Evolutionary conservation across 2,113 vertebrate species (phyloP), one percentile per base, ranked within the genome.

Genomic region (Anas platyrhynchos): DNA sequence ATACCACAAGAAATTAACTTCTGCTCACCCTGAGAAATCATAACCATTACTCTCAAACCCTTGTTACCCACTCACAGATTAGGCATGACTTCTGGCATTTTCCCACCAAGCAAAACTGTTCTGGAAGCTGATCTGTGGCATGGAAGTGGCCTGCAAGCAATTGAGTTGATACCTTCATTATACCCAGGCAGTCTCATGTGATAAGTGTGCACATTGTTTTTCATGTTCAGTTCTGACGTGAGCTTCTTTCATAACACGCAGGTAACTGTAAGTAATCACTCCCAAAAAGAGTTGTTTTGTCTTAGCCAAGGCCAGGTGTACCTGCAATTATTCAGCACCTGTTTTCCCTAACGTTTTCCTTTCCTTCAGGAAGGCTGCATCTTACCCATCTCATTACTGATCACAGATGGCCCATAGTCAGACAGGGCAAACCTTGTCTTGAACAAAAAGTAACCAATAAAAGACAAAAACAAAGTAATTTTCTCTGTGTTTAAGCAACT

Each of bases 151-250:
- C 34, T 43, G 18, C 3, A 23, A 66, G 9, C 1, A 2, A 14
- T 4, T 20, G 32, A 46, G 15, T 44, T 27, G 11, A 10, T 2
- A 7, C 12, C 16, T 44, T 27, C 38, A 3, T 29, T 36, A 89
- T 58, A 41, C 43, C 14, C 31, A 7, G 36, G 26, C 17, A 21
- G 21, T 69, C 18, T n/a, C 43, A 86, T 2, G 2, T 38, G 50
- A 7, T 48, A 46, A 58, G 43, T 4, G 5, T 23, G 10, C 0
- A 0, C n/a, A 7, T 29, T 3, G 2, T 31, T 74, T 84, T 21
- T 71, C 15, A 0, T 6, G 4, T 32, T 56, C 16, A 43, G 27
- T 44, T 43, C 36, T 36, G 23, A 0, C 3, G 2, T 20, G 31
- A 71, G 4, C 7, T 65, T 73, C 16, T 62, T 83, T 66, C 27